Conservation (phyloP, 2,113 vertebrate genomes). For the Ivindomyrus marchei region DNA sequence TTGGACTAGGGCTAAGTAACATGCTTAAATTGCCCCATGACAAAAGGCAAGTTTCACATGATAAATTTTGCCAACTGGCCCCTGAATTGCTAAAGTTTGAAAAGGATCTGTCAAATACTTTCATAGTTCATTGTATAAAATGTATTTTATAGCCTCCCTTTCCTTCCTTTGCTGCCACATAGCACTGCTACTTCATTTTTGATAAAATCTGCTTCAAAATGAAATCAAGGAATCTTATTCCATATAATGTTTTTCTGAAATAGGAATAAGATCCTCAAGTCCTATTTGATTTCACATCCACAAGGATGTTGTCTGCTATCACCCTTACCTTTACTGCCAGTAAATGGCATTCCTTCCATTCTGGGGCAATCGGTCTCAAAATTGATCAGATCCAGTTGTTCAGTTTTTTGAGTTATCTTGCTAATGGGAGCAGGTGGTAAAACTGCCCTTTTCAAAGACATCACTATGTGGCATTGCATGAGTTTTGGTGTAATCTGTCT, state of each 20-base stretch:
- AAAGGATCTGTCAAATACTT: not conserved
- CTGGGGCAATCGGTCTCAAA: not conserved
- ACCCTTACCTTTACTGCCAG: not conserved
- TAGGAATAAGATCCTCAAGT: not conserved
- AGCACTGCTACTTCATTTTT: not conserved
- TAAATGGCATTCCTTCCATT: not conserved
- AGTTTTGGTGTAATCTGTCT: not conserved
- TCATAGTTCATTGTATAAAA: not conserved
- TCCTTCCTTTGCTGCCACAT: not conserved
- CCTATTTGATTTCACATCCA: not conserved
- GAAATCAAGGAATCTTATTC: not conserved
- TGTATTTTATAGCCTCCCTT: not conserved
- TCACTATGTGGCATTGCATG: not conserved
- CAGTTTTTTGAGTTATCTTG: not conserved
- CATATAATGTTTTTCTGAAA: not conserved
- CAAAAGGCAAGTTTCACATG: not conserved
- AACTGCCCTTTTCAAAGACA: not conserved
- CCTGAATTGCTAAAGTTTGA: not conserved
- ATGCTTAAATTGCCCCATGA: not conserved
- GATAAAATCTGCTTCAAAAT: not conserved
- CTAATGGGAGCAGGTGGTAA: not conserved
- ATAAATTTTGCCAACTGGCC: not conserved
- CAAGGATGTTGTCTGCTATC: not conserved
- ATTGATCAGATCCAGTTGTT: not conserved
- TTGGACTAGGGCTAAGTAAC: not conserved